Percentiles rank a stretch among this genome's conserved stretches.
Evolutionary conservation across 35 echinoderm and acorn worm genomes (phyloP).

Genomic region (Eucidaris tribuloides): DNA sequence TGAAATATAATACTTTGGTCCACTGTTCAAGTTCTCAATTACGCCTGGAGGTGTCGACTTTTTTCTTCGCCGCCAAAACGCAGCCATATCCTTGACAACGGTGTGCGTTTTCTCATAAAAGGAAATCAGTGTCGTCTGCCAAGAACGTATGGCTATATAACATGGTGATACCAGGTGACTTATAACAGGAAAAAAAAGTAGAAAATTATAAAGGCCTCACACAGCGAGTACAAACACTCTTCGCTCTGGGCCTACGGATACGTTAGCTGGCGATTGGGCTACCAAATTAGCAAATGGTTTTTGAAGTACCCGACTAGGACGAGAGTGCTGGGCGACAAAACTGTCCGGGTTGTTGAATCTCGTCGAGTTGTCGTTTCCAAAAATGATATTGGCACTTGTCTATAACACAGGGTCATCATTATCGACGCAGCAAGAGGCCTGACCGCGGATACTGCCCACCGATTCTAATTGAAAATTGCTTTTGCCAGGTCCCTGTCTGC

Average conservation of each 20-base stretch:
- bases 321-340: background rate
- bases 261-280: slow-evolving; percentile 9
- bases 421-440: background rate
- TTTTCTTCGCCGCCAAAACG: no score
- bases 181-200: no score
- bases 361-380: slow-evolving; percentile 2
- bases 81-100: no score
- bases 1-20: no score
- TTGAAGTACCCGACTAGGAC: slow-evolving; percentile 31
- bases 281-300: slow-evolving; percentile 25
- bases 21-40: no score
- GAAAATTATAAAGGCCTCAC: no score
- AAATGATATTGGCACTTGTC: slow-evolving; percentile 26
- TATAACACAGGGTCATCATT: slow-evolving; percentile 16
- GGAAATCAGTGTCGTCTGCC: no score
- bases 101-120: no score
- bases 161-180: no score
- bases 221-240: slow-evolving; percentile 13
- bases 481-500: no score
- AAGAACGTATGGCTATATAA: no score
- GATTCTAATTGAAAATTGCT: background rate
- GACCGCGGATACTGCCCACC: slow-evolving; percentile 1
- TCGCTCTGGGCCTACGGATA: background rate
- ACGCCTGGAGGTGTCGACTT: no score
- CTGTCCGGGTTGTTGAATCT: background rate